Conservation (phyloP, 2,888 invertebrate species). For the Aphodius granarius region DNA sequence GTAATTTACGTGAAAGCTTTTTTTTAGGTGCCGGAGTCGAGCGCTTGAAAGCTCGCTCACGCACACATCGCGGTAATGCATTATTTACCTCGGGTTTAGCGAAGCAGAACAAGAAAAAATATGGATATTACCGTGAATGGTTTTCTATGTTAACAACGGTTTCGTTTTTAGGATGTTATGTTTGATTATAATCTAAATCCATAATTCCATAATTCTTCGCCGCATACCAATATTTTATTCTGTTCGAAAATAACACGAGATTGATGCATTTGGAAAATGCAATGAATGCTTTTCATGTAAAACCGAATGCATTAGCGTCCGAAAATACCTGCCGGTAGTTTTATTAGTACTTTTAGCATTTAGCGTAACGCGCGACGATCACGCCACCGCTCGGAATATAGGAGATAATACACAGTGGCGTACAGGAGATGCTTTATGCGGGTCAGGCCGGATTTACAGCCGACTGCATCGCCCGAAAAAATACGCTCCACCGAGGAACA, state of each 20-base stretch:
- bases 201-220: too few relatives aligned
- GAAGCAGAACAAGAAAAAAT: neutral
- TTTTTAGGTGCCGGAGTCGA: neutral
- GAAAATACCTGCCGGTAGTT: neutral
- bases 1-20: neutral
- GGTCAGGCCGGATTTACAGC: neutral
- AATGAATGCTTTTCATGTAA: neutral
- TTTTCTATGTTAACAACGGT: neutral
- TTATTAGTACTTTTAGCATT: neutral
- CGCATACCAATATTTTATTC: too few relatives aligned
- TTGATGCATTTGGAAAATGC: conserved; percentile 1
- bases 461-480: neutral
- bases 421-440: neutral
- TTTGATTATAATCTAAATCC: too few relatives aligned
- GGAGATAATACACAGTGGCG: neutral
- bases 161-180: conserved; percentile 5
- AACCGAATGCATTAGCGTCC: neutral
- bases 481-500: neutral
- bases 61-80: neutral
- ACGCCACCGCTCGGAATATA: neutral
- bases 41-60: neutral
- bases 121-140: neutral
- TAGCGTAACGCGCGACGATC: neutral
- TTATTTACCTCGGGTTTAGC: neutral
- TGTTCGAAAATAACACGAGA: neutral